Conservation (phyloP, 2,113 vertebrate species). For the Etheostoma spectabile region DNA sequence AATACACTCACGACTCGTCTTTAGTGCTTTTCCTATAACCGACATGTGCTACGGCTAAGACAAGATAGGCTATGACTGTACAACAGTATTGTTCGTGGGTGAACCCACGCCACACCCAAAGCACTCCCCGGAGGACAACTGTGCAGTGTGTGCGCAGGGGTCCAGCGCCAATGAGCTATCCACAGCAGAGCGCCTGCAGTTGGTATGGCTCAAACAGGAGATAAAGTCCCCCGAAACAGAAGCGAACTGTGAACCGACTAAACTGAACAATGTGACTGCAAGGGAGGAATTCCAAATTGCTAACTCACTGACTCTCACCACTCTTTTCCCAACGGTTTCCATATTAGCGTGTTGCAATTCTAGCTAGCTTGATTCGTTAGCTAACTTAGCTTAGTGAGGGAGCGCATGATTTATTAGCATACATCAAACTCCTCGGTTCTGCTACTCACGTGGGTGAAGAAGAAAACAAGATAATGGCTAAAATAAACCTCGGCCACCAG, state of each 20-base stretch:
- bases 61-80: background rate
- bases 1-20: background rate
- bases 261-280: constrained; percentile 9
- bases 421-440: constrained; percentile 30
- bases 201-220: constrained; percentile 7
- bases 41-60: background rate
- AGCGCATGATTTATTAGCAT: constrained; percentile 62
- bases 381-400: constrained; percentile 27
- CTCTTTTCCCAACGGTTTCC: background rate
- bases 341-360: constrained; percentile 49
- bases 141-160: constrained; percentile 49
- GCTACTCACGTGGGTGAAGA: constrained; percentile 45
- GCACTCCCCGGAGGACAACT: constrained; percentile 69
- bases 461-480: background rate
- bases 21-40: background rate
- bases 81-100: constrained; percentile 62
- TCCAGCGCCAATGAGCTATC: constrained; percentile 58
- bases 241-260: background rate
- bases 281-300: background rate
- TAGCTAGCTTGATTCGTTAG: constrained; percentile 54
- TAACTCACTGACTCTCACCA: background rate
- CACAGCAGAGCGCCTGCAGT: constrained; percentile 33
- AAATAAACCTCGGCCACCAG: background rate
- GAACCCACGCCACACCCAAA: constrained; percentile 78
- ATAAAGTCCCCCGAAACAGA: constrained; percentile 14